Evolutionary conservation across 2,888 invertebrate species (phyloP).

Genomic region (Cryptosula pallasiana): DNA sequence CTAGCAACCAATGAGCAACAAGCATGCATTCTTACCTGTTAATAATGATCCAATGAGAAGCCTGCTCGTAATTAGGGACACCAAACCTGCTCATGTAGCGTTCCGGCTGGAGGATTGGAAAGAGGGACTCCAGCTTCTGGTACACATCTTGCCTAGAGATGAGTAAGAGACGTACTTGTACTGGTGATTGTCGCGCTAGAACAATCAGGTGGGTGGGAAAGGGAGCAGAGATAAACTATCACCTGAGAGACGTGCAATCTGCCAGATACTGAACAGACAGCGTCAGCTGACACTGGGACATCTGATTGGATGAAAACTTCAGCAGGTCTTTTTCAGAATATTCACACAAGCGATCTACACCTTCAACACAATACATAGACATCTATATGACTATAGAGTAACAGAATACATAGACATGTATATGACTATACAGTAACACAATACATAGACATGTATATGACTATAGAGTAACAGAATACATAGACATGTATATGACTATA

Average conservation of each 20-base stretch:
- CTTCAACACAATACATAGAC: too few relatives aligned
- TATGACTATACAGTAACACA: too few relatives aligned
- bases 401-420: too few relatives aligned
- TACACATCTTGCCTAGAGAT: not conserved
- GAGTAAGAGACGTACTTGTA: too few relatives aligned
- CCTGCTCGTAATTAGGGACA: not conserved
- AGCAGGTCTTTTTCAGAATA: constrained; percentile 33
- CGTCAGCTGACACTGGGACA: constrained; percentile 36
- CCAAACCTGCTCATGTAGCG: constrained; percentile 4
- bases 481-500: too few relatives aligned
- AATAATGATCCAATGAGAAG: not conserved
- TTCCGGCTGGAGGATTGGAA: not conserved
- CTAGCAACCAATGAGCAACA: too few relatives aligned
- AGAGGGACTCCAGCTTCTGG: not conserved
- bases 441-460: too few relatives aligned
- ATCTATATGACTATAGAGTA: too few relatives aligned
- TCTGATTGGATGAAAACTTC: constrained; percentile 40
- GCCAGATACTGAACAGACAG: constrained; percentile 31
- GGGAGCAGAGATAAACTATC: too few relatives aligned
- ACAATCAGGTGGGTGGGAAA: too few relatives aligned
- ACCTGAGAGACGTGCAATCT: constrained; percentile 31
- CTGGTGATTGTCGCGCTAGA: too few relatives aligned
- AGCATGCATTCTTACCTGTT: not conserved
- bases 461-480: too few relatives aligned
- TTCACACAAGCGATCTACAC: constrained; percentile 38